phyloP scores from a whole-genome alignment of 1,140 invertebrate species.

The Drosophila elegans region DNA sequence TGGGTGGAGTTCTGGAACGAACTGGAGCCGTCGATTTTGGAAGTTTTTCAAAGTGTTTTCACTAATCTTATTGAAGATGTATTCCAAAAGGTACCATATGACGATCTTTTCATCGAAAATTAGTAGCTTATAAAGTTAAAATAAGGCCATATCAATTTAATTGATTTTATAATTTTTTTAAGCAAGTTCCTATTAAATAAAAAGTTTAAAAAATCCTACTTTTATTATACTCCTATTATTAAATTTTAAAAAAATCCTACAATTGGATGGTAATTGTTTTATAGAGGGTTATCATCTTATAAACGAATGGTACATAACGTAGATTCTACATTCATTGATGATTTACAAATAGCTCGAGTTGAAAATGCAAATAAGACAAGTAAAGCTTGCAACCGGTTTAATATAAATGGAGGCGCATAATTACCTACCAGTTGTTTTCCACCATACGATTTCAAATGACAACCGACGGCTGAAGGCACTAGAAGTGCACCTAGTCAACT shows the following conservation, averaged over 20 bases:
- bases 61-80: too few species aligned
- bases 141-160: not conserved
- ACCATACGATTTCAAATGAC: constrained; percentile 11
- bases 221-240: not conserved
- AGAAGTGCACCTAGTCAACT: constrained; percentile 19
- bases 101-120: too few species aligned
- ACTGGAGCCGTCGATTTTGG: too few species aligned
- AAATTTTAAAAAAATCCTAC: not conserved
- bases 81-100: too few species aligned
- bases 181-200: not conserved
- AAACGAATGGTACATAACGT: not conserved
- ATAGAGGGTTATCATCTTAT: not conserved
- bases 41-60: too few species aligned
- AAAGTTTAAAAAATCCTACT: not conserved
- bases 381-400: constrained; percentile 28
- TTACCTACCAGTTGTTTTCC: constrained; percentile 3
- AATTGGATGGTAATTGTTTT: not conserved
- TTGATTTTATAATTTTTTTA: not conserved
- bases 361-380: constrained; percentile 26
- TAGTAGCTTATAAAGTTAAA: too few species aligned
- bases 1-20: too few species aligned
- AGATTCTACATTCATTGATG: constrained; percentile 6
- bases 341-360: constrained; percentile 5
- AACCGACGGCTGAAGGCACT: constrained; percentile 14
- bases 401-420: not conserved